phyloP scores from a whole-genome alignment of 2,888 invertebrate genomes.

The Apotomis turbidana region DNA sequence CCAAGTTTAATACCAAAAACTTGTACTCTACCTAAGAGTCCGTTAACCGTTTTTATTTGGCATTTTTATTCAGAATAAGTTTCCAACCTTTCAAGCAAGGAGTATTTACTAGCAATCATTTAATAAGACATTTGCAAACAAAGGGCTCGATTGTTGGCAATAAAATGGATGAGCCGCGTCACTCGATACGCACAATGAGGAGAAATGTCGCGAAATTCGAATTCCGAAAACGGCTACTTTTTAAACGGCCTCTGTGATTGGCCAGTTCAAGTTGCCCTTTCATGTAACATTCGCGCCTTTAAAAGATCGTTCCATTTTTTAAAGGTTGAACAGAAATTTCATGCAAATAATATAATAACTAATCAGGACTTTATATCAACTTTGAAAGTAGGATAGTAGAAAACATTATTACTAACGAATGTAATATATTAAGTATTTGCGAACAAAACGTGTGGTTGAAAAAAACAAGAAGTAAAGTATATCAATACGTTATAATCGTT shows the following conservation, averaged over 20 bases:
- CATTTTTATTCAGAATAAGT: slow-evolving; percentile 24
- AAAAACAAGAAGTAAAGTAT: too few species aligned
- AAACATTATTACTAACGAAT: too few species aligned
- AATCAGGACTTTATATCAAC: too few species aligned
- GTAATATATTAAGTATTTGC: too few species aligned
- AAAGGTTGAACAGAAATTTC: slow-evolving; percentile 13
- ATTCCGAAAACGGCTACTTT: slow-evolving; percentile 54
- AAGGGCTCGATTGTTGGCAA: slow-evolving; percentile 71
- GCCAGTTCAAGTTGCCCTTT: slow-evolving; percentile 43
- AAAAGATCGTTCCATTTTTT: slow-evolving; percentile 44
- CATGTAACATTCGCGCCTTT: slow-evolving; percentile 26
- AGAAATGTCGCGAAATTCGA: slow-evolving; percentile 62
- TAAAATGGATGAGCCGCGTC: slow-evolving; percentile 71
- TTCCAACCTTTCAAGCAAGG: slow-evolving; percentile 47
- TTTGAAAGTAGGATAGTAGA: too few species aligned
- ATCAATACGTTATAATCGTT: too few species aligned
- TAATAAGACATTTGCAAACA: slow-evolving; percentile 71
- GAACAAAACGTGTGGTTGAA: too few species aligned
- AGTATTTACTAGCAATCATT: slow-evolving; percentile 60
- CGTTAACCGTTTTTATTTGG: not conserved
- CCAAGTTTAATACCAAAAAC: not conserved
- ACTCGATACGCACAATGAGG: slow-evolving; percentile 66
- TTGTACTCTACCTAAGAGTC: not conserved
- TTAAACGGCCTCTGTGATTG: slow-evolving; percentile 45
- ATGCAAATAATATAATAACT: not conserved